Evolutionary conservation across 2,888 invertebrate species (phyloP).

Genomic region (Mimachlamys varia): DNA sequence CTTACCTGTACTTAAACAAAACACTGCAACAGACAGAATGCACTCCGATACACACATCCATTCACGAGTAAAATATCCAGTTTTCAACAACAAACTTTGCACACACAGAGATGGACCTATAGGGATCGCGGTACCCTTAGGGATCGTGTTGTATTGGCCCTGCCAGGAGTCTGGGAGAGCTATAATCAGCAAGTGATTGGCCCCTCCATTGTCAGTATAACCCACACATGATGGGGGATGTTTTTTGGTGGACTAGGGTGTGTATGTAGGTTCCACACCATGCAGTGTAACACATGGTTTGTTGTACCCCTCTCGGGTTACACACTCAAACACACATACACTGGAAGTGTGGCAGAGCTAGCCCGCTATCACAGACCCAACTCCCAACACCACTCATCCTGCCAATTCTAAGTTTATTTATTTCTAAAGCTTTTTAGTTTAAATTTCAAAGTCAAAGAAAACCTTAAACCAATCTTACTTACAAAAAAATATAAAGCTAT

Average conservation of each 20-base stretch:
- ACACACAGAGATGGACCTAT: not conserved
- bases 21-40: not conserved
- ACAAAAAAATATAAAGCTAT: too few relatives aligned
- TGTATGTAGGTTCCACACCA: not conserved
- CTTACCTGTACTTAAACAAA: not conserved
- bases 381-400: not conserved
- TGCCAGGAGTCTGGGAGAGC: not conserved
- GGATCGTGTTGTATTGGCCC: not conserved
- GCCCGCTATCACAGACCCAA: not conserved
- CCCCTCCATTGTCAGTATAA: conserved; percentile 2
- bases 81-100: not conserved
- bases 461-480: too few relatives aligned
- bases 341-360: not conserved
- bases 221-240: not conserved
- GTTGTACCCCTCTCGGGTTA: conserved; percentile 16
- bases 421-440: not conserved
- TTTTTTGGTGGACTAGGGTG: not conserved
- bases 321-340: conserved; percentile 35
- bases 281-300: conserved; percentile 28
- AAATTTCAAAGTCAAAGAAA: too few relatives aligned
- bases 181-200: not conserved
- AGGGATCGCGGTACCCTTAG: too few relatives aligned
- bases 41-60: not conserved
- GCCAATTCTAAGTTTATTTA: not conserved
- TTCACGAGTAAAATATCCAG: not conserved